Conservation (phyloP, 2,797 vertebrate genomes). For the Monodelphis domestica region DNA sequence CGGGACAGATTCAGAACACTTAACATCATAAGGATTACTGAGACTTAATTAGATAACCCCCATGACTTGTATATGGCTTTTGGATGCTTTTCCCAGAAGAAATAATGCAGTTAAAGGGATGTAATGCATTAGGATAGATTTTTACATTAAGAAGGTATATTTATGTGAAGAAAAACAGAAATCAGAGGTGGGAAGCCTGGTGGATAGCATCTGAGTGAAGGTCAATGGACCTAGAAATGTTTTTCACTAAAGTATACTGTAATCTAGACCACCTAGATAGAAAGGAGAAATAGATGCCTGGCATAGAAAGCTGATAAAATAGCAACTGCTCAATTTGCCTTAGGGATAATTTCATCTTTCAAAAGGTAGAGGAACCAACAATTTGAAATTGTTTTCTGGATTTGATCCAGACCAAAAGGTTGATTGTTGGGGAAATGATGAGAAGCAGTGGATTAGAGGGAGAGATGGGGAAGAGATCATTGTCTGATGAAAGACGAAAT, state of each 20-base stretch:
- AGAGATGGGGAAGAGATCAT: neutral
- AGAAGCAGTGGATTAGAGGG: neutral
- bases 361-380: neutral
- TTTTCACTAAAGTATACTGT: neutral
- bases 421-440: neutral
- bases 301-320: neutral
- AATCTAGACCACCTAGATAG: neutral
- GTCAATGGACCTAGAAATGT: neutral
- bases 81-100: neutral
- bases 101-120: neutral
- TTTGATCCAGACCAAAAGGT: neutral
- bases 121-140: neutral
- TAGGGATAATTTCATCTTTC: neutral
- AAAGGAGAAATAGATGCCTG: neutral
- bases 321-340: neutral
- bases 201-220: neutral
- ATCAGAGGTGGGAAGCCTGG: neutral
- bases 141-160: neutral
- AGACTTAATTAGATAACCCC: neutral
- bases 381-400: neutral
- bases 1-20: neutral
- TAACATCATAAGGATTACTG: neutral
- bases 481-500: neutral
- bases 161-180: neutral
- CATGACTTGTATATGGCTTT: neutral